Evolutionary conservation across 2,113 vertebrate genomes (phyloP).

Genomic region (Cyrtonyx montezumae): DNA sequence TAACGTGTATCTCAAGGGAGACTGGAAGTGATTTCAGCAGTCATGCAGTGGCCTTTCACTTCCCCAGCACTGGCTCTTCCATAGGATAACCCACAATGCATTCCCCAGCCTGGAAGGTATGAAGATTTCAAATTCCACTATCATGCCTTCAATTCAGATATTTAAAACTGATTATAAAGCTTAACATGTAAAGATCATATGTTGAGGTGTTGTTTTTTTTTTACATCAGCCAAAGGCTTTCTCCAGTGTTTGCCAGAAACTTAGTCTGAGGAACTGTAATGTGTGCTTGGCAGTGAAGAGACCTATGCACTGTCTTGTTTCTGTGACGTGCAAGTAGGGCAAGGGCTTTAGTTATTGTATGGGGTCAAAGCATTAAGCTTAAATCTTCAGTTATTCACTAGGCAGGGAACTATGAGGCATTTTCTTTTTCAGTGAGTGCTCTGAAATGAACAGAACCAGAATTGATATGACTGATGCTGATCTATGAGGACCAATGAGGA

Average conservation of each 20-base stretch:
- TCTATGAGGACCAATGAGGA: neutral
- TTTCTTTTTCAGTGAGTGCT: neutral
- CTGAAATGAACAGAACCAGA: neutral
- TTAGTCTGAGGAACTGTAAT: accelerated
- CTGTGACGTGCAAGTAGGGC: neutral
- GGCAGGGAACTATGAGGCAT: neutral
- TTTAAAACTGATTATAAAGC: neutral
- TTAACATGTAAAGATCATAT: neutral
- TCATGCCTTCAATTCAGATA: accelerated
- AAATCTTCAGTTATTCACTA: neutral
- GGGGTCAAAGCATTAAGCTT: neutral
- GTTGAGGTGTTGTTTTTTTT: too few species aligned
- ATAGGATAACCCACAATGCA: neutral
- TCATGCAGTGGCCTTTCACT: neutral
- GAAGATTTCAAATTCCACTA: neutral
- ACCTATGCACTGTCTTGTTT: neutral
- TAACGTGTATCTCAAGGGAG: neutral
- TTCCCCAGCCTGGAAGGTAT: neutral
- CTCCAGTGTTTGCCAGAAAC: accelerated
- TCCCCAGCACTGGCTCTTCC: neutral
- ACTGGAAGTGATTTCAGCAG: neutral
- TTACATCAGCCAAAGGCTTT: neutral
- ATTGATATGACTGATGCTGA: accelerated
- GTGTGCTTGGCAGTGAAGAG: neutral
- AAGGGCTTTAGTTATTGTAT: neutral